Evolutionary conservation across 2,888 invertebrate genomes (phyloP), one percentile per base, ranked within the genome.

Genomic region (Sphaerophoria taeniata): DNA sequence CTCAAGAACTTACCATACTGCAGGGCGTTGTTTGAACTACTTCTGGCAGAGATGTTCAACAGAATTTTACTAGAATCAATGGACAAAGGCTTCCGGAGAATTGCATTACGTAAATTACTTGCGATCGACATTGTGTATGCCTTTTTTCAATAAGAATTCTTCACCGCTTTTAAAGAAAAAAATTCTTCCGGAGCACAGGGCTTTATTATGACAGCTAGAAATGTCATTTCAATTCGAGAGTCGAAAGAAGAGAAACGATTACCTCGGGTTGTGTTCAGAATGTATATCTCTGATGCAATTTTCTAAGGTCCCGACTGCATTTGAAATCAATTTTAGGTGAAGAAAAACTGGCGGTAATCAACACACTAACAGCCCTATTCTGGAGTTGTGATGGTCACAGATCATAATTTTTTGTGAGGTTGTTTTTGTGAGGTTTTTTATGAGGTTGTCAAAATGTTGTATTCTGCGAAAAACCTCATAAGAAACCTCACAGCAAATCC

Each of bases 1-100:
- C 72, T 80, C 16, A 67, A 70, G 58, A 77, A 80, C 76, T 77
- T 14, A 85, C 87, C 76, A 65, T 87, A 87, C 53, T 83, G 78
- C 14, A 83, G 83, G 5, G 72, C n/a, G 3, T 65, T 47, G 11
- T 63, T 87, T 31, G 83, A 72, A 56, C 79, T 82, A 47, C 43
- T 69, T 73, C 49, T 70, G 0, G 58, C 12, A 0, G 75, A 63
- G 4, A 81, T 24, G 43, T 87, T 83, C 6, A 55, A 1, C 0
- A 71, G 58, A 31, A 69, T 69, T 70, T 45, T 61, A 33, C 47
- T 71, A 3, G 47, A 33, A 14, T 87, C 83, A 3, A 75, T 24
- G 9, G 53, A 14, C 9, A 69, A 14, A n/a, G 83, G 75, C 53
- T 70, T 79, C 11, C 73, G 53, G 4, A 72, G 49, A 34, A 87